A percentile compares a stretch with the other conserved stretches of the same genome.
phyloP scores from a whole-genome alignment of 2,113 vertebrate species.

The Sphaerodactylus townsendi region DNA sequence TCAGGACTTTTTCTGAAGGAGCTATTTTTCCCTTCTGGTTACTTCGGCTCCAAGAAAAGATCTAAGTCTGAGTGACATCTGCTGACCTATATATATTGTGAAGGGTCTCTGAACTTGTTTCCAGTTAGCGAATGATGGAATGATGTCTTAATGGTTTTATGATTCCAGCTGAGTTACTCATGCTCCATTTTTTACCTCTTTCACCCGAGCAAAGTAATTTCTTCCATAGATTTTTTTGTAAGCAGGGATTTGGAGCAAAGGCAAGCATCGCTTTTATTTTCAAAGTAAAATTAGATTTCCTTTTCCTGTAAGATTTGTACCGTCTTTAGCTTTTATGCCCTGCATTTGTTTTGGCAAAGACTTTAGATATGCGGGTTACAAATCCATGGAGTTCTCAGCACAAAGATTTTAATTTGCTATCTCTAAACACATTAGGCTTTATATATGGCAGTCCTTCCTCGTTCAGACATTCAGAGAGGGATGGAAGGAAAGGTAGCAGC shows the following conservation, averaged over 20 bases:
- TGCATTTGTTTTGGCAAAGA: neutral
- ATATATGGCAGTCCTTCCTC: neutral
- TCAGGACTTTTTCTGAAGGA: neutral
- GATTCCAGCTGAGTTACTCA: neutral
- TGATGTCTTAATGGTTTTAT: slow-evolving; percentile 13
- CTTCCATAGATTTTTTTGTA: neutral
- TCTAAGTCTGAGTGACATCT: neutral
- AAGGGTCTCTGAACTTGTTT: slow-evolving; percentile 1
- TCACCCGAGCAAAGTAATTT: neutral
- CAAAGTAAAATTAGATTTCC: neutral
- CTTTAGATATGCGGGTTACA: neutral
- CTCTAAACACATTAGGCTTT: neutral
- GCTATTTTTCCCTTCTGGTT: neutral
- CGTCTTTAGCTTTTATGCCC: neutral
- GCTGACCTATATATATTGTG: slow-evolving; percentile 6
- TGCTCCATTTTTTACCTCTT: neutral
- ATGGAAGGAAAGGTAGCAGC: too few relatives aligned
- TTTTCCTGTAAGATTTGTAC: neutral
- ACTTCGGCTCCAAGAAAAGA: neutral
- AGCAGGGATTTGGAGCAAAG: neutral
- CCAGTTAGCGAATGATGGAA: slow-evolving; percentile 5
- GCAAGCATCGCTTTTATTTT: neutral
- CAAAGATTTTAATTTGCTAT: neutral
- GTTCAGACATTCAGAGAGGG: neutral
- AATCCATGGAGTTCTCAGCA: neutral